A percentile compares a stretch with the other conserved stretches of the same genome.
phyloP scores from a whole-genome alignment of 2,888 invertebrate genomes.

The Drosophila barbarae region DNA sequence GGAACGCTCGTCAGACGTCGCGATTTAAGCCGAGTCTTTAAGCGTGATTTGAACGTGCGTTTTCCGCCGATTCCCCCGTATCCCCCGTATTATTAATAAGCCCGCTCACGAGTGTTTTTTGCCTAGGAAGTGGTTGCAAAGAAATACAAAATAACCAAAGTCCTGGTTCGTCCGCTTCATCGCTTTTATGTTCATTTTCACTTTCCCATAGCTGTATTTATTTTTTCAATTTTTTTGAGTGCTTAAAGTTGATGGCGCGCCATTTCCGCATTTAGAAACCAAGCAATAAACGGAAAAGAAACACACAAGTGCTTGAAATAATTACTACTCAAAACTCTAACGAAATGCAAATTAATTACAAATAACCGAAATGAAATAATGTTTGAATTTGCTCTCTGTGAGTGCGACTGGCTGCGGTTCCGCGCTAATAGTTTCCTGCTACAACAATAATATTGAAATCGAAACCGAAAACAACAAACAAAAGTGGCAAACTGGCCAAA shows the following conservation, averaged over 20 bases:
- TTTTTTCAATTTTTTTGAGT: constrained; percentile 40
- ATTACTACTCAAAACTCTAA: constrained; percentile 45
- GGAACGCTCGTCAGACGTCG: constrained; percentile 64
- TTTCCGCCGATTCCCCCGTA: constrained; percentile 13
- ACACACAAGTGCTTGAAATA: constrained; percentile 27
- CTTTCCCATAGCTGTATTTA: constrained; percentile 5
- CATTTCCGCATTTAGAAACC: constrained; percentile 59
- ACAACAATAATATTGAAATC: constrained; percentile 25
- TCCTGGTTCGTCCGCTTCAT: constrained; percentile 6
- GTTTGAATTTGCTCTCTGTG: constrained; percentile 27
- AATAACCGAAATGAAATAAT: constrained; percentile 33
- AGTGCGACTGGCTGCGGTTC: constrained; percentile 33
- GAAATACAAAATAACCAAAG: neutral
- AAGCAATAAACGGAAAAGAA: constrained; percentile 30
- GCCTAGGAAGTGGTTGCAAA: constrained; percentile 9
- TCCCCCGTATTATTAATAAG: neutral
- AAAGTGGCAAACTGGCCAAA: constrained; percentile 31
- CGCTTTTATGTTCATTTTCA: constrained; percentile 5
- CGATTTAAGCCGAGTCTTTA: constrained; percentile 27
- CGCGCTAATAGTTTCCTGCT: constrained; percentile 61
- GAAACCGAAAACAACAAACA: constrained; percentile 15
- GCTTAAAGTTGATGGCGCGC: constrained; percentile 44
- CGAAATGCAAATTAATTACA: constrained; percentile 62
- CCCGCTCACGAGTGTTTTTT: constrained; percentile 4
- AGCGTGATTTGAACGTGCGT: constrained; percentile 26